Conservation (phyloP, 2,113 vertebrate genomes). For the Pseudopipra pipra region DNA sequence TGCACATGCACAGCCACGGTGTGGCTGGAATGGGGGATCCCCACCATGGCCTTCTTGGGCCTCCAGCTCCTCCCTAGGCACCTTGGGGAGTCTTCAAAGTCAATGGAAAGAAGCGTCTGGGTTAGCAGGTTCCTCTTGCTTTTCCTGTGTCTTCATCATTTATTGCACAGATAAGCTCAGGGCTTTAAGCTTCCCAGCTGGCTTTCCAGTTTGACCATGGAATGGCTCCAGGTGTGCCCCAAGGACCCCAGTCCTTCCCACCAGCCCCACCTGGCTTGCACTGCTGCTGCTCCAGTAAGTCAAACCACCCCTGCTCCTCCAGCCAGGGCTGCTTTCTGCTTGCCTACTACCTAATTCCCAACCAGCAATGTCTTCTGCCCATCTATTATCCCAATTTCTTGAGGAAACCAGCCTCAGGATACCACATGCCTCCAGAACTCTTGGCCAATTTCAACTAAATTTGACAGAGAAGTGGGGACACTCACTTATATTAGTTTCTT, state of each 20-base stretch:
- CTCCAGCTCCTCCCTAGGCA: neutral
- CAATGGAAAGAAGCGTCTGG: neutral
- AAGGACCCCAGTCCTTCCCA: neutral
- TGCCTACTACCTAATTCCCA: neutral
- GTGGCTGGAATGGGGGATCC: neutral
- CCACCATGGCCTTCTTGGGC: neutral
- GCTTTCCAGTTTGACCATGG: neutral
- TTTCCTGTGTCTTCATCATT: too few species aligned
- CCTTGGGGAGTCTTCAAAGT: neutral
- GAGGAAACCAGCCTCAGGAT: neutral
- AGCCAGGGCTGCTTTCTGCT: neutral
- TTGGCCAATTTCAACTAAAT: neutral
- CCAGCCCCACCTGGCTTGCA: neutral
- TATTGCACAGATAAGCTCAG: neutral
- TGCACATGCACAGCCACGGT: fast-evolving
- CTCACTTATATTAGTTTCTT: neutral
- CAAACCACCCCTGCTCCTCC: neutral
- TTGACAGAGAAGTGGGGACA: neutral
- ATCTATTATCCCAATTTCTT: neutral
- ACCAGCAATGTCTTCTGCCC: neutral
- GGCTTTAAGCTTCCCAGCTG: neutral
- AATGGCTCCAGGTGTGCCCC: neutral
- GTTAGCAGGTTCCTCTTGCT: neutral
- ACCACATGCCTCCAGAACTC: neutral
- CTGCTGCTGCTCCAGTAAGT: neutral